phyloP scores from a whole-genome alignment of 1,140 invertebrate species.

The Atta texana region DNA sequence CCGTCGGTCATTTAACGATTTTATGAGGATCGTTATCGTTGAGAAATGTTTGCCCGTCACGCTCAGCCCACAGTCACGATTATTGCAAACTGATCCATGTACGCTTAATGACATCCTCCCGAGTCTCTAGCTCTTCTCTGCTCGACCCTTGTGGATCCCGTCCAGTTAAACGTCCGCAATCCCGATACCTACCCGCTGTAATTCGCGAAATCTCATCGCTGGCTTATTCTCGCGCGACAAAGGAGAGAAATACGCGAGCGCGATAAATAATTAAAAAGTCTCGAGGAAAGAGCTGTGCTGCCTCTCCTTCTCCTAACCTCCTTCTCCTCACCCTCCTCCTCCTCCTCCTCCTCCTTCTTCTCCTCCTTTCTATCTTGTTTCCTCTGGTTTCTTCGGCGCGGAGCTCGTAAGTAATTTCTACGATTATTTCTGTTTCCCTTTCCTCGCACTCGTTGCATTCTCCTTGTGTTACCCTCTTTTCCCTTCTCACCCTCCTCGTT shows the following conservation, averaged over 20 bases:
- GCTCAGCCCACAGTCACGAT: background rate
- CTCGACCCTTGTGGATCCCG: background rate
- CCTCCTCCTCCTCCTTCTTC: background rate
- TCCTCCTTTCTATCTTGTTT: constrained; percentile 42
- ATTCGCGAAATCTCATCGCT: constrained; percentile 45
- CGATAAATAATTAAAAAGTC: constrained; percentile 68
- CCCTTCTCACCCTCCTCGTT: background rate
- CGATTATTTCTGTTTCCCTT: constrained; percentile 68
- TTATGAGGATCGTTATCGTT: constrained; percentile 43
- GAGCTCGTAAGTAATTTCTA: constrained; percentile 71
- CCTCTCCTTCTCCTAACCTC: background rate
- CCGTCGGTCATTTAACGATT: constrained; percentile 34
- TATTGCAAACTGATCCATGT: constrained; percentile 1
- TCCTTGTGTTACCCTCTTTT: background rate
- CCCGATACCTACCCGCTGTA: constrained; percentile 10
- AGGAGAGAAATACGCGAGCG: constrained; percentile 23
- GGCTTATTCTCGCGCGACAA: constrained; percentile 47
- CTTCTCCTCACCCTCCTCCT: too few species aligned
- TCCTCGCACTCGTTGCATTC: constrained; percentile 27
- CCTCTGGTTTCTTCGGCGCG: constrained; percentile 50
- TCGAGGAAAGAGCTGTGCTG: constrained; percentile 16
- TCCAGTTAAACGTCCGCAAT: constrained; percentile 27
- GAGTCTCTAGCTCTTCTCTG: background rate
- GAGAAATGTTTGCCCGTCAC: constrained; percentile 9
- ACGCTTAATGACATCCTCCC: background rate